Evolutionary conservation across 2,797 vertebrate species (phyloP), one percentile per base, ranked within the genome.

Genomic region (Notolabrus celidotus): DNA sequence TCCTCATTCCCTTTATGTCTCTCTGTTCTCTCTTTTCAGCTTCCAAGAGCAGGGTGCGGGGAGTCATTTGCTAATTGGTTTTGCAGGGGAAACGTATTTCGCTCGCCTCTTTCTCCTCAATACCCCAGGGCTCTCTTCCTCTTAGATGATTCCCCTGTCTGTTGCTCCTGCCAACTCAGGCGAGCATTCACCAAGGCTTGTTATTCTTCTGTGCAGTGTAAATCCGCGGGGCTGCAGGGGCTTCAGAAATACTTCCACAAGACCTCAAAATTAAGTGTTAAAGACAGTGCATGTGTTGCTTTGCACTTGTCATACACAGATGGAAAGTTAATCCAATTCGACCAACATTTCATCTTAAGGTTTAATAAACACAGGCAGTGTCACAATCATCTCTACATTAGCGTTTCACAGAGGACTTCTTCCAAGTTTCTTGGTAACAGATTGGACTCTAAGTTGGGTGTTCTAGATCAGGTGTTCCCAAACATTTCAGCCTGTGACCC

Each of bases 11-110:
- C 73, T 80, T 77, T 78, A 71, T 74, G 71, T 79, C 77, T 74
- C 60, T 82, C 73, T 58, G 43, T 86, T 84, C 81, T 82, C 82
- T 84, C 77, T 83, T 67, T 85, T 86, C 77, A 56, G 76, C 77
- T 76, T 89, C 84, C 83, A 83, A 84, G 77, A 72, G 81, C 71
- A 65, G 81, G 80, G 89, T 80, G 90, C 67, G 41, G 82, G 83
- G 87, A 92, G 86, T 92, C 89, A 92, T 93, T 92, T 91, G 84
- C 91, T 92, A 93, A 93, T 93, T 93, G 92, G 88, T 90, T 90
- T 92, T 91, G 89, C 85, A 84, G 86, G 84, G 86, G 81, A 88
- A 92, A 89, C 81, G 46, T 88, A 82, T 88, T n/a, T 89, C 61
- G 55, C 83, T 89, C 58, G 82, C 82, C 76, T 86, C 84, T 82